Evolutionary conservation across 2,888 invertebrate genomes (phyloP).

Genomic region (Melinopterus prodromus): DNA sequence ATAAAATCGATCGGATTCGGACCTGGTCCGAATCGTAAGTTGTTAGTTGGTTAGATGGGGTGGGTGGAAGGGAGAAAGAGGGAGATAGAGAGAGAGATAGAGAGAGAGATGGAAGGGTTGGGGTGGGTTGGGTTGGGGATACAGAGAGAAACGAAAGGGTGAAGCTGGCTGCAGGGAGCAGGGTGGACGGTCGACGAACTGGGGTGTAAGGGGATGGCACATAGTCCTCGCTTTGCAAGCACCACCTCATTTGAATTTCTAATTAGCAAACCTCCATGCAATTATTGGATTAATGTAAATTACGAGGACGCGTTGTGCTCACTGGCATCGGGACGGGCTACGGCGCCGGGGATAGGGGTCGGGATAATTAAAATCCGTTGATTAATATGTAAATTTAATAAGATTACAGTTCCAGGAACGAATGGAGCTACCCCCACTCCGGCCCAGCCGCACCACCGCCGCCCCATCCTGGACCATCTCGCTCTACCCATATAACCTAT

Average conservation of each 20-base stretch:
- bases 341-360: slow-evolving; percentile 58
- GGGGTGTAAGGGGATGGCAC: slow-evolving; percentile 52
- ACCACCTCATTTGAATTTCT: slow-evolving; percentile 91
- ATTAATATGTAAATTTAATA: slow-evolving; percentile 99
- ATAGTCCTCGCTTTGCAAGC: slow-evolving; percentile 67
- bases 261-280: slow-evolving; percentile 92
- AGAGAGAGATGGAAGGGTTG: slow-evolving; percentile 20
- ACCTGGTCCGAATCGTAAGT: slow-evolving; percentile 54
- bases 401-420: slow-evolving; percentile 95
- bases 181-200: slow-evolving; percentile 36
- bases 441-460: slow-evolving; percentile 39
- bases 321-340: slow-evolving; percentile 56
- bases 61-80: slow-evolving; percentile 34
- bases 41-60: slow-evolving; percentile 44
- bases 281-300: slow-evolving; percentile 94
- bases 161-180: slow-evolving; percentile 45
- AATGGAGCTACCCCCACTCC: slow-evolving; percentile 58
- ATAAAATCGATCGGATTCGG: slow-evolving; percentile 61
- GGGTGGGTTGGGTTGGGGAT: slow-evolving; percentile 31
- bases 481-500: slow-evolving; percentile 46
- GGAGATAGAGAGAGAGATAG: slow-evolving; percentile 17
- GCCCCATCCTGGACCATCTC: slow-evolving; percentile 43
- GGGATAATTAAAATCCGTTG: slow-evolving; percentile 98
- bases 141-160: slow-evolving; percentile 47
- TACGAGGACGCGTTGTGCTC: slow-evolving; percentile 76